Conservation (phyloP, 2,113 vertebrate genomes). For the Tor tambroides region DNA sequence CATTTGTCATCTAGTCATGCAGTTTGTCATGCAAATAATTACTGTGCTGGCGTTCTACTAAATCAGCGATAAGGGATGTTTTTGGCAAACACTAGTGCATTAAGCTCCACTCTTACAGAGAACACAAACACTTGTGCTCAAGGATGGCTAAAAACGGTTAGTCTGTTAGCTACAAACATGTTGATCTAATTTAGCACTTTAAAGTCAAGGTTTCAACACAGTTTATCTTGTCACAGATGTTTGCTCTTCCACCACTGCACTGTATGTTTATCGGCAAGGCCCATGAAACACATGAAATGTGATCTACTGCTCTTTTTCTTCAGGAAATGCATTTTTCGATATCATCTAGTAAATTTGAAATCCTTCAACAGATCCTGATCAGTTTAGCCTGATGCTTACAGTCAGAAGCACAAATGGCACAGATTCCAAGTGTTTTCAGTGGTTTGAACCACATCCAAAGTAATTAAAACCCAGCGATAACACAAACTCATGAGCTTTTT, state of each 20-base stretch:
- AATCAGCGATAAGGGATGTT: neutral
- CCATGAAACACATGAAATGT: neutral
- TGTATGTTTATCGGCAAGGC: neutral
- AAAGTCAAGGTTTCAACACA: neutral
- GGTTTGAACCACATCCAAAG: neutral
- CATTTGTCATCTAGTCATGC: neutral
- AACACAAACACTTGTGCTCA: neutral
- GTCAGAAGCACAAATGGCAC: neutral
- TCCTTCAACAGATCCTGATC: neutral
- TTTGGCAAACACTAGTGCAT: neutral
- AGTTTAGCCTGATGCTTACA: neutral
- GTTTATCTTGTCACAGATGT: neutral
- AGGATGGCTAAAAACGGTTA: neutral
- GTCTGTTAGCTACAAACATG: constrained; percentile 35
- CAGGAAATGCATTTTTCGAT: neutral
- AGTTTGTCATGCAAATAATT: neutral
- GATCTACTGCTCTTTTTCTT: neutral
- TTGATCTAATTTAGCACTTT: neutral
- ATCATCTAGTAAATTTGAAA: neutral
- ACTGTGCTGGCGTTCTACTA: neutral
- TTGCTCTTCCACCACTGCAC: neutral
- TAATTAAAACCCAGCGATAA: neutral
- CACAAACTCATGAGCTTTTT: neutral
- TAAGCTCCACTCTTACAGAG: neutral
- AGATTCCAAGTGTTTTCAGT: neutral